These are phyloP conservation scores for Campodea augens DNA, from an alignment of 1,140 invertebrate species.

Conservation along the genomic window DNA sequence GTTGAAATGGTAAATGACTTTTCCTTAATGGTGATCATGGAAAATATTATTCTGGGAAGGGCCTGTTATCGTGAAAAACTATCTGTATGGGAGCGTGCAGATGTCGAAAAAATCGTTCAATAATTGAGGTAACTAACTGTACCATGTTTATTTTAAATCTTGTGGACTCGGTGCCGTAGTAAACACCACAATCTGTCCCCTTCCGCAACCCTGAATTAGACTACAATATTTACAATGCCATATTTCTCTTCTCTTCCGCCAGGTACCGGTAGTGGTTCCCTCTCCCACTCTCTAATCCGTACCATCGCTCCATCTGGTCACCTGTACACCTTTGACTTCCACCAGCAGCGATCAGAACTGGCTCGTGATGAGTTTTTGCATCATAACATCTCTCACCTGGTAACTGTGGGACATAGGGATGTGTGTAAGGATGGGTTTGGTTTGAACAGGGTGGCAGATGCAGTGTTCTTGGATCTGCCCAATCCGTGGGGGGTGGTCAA, in stretches of 20 bases:
- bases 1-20: too few relatives aligned
- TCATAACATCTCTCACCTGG: constrained; percentile 64
- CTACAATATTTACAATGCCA: too few relatives aligned
- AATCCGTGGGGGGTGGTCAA: constrained; percentile 82
- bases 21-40: too few relatives aligned
- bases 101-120: too few relatives aligned
- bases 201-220: too few relatives aligned
- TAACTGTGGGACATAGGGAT: constrained; percentile 61
- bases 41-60: too few relatives aligned
- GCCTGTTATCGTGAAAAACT: too few relatives aligned
- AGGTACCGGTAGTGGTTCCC: constrained; percentile 87
- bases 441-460: constrained; percentile 53
- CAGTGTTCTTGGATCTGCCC: constrained; percentile 91
- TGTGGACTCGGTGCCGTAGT: too few relatives aligned
- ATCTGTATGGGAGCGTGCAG: too few relatives aligned
- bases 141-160: too few relatives aligned
- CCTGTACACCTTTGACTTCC: constrained; percentile 94
- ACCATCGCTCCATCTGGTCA: constrained; percentile 71
- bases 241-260: constrained; percentile 21
- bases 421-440: constrained; percentile 75
- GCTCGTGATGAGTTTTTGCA: constrained; percentile 65
- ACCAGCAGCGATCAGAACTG: constrained; percentile 58
- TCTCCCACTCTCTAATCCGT: constrained; percentile 81
- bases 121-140: too few relatives aligned
- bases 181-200: too few relatives aligned